phyloP scores from a whole-genome alignment of 2,113 vertebrate genomes.

The Mesocricetus auratus region DNA sequence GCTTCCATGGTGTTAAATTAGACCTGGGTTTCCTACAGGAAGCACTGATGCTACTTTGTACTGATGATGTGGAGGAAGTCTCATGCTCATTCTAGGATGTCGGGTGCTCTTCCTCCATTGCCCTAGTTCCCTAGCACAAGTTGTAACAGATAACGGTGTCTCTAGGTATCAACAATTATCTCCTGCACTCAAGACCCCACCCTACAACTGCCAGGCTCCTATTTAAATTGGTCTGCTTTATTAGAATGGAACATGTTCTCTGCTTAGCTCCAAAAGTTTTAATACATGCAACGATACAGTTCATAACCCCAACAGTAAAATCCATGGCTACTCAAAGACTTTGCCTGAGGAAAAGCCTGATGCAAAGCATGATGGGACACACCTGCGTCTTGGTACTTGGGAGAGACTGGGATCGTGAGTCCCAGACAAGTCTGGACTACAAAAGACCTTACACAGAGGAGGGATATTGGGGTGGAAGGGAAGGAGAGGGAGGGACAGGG shows the following conservation, averaged over 20 bases:
- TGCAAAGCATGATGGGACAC: neutral
- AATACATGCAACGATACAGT: conserved; percentile 10
- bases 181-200: neutral
- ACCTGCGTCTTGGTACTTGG: neutral
- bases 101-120: neutral
- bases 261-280: neutral
- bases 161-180: neutral
- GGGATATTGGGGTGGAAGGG: neutral
- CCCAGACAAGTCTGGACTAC: neutral
- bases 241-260: conserved; percentile 4
- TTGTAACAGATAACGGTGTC: neutral
- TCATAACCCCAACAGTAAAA: neutral
- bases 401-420: neutral
- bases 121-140: neutral
- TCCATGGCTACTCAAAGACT: conserved; percentile 39
- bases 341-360: neutral
- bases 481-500: neutral
- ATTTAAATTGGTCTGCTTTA: neutral
- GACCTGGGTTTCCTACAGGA: neutral
- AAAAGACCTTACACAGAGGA: neutral
- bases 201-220: neutral
- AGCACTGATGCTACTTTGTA: neutral
- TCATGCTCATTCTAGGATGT: neutral
- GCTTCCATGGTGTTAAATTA: neutral
- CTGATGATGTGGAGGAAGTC: neutral